Conservation (phyloP, 1,140 invertebrate species). For the Hycleus cichorii region DNA sequence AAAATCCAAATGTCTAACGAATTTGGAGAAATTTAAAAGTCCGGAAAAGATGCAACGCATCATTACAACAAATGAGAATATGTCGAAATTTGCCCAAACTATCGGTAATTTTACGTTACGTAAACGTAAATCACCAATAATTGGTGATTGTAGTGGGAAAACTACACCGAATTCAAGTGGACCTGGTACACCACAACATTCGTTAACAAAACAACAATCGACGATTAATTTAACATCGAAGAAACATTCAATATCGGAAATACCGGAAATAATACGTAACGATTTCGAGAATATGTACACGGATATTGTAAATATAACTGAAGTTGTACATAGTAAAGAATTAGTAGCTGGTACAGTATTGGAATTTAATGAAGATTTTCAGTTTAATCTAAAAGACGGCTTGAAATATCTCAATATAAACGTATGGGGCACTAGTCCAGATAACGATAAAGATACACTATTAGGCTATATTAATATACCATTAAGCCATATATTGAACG, state of each 20-base stretch:
- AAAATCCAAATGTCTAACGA: slow-evolving; percentile 3
- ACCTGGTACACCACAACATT: slow-evolving; percentile 43
- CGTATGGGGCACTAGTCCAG: slow-evolving; percentile 55
- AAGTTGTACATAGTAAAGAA: slow-evolving; percentile 46
- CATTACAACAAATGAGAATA: slow-evolving; percentile 35
- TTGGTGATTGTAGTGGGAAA: slow-evolving; percentile 46
- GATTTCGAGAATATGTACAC: slow-evolving; percentile 24
- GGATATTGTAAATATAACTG: slow-evolving; percentile 35
- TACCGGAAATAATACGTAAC: slow-evolving; percentile 32
- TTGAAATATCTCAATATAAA: slow-evolving; percentile 76
- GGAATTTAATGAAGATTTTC: slow-evolving; percentile 66
- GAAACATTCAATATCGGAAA: slow-evolving; percentile 34
- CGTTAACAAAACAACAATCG: slow-evolving; percentile 19
- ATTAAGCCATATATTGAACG: slow-evolving; percentile 62
- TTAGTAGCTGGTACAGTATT: slow-evolving; percentile 46
- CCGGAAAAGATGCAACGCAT: slow-evolving; percentile 27
- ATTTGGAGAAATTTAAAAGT: background rate
- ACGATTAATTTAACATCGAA: slow-evolving; percentile 34
- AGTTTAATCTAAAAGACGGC: slow-evolving; percentile 60
- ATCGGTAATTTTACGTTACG: slow-evolving; percentile 44
- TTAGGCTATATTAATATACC: slow-evolving; percentile 76
- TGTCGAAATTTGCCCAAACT: slow-evolving; percentile 40
- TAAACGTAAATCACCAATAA: slow-evolving; percentile 49
- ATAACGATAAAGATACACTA: slow-evolving; percentile 49
- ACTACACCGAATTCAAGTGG: slow-evolving; percentile 47